Conservation (phyloP, 1,140 invertebrate species). For the Leptestheria dahalacensis region DNA sequence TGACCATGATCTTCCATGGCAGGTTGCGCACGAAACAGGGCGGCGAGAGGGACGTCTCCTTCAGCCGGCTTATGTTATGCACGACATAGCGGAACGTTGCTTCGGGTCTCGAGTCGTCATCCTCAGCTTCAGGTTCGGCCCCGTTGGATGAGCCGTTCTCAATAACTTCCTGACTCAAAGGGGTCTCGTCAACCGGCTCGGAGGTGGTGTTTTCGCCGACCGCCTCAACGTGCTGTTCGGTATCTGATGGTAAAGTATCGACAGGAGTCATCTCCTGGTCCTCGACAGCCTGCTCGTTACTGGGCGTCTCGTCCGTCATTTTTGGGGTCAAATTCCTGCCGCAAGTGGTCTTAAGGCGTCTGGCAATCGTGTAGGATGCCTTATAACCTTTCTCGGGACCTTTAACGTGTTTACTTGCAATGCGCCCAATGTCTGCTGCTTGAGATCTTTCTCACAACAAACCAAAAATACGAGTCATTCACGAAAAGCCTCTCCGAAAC, state of each 20-base stretch:
- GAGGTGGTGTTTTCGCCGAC: not conserved
- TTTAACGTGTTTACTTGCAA: slow-evolving; percentile 71
- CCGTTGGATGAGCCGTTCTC: not conserved
- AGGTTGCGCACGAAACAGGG: slow-evolving; percentile 87
- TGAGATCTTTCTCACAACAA: no score
- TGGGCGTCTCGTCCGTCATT: slow-evolving; percentile 4
- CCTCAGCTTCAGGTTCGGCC: slow-evolving; percentile 7
- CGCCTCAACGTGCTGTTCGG: not conserved
- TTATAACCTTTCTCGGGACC: slow-evolving; percentile 31
- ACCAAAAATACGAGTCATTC: no score
- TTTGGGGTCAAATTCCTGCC: not conserved
- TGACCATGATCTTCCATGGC: slow-evolving; percentile 99
- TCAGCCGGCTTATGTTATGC: slow-evolving; percentile 74
- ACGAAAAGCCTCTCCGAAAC: no score
- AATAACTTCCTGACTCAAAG: slow-evolving; percentile 2
- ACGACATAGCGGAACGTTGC: slow-evolving; percentile 81
- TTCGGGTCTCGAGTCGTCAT: slow-evolving; percentile 78
- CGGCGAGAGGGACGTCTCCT: slow-evolving; percentile 75
- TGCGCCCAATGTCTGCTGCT: slow-evolving; percentile 67
- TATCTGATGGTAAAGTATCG: not conserved
- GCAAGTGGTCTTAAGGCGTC: slow-evolving; percentile 4
- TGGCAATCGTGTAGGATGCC: not conserved
- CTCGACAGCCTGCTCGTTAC: not conserved
- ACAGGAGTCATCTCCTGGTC: slow-evolving; percentile 1
- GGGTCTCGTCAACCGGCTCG: not conserved